A percentile compares a stretch with the other conserved stretches of the same genome.
Conservation (phyloP, 2,888 invertebrate species). For the Andrena bicolor region DNA sequence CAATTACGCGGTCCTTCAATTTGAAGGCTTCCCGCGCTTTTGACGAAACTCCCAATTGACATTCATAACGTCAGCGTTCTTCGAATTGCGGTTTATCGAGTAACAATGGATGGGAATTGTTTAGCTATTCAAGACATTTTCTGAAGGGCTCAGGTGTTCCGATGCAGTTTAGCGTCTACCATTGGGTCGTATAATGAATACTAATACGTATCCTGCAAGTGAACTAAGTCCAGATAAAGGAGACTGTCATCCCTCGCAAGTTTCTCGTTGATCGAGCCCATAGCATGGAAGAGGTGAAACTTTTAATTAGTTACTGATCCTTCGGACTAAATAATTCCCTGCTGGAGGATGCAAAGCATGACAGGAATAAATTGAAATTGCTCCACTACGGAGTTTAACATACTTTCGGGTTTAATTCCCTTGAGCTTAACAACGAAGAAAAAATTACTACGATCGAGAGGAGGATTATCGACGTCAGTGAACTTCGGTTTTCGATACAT, state of each 20-base stretch:
- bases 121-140: slow-evolving; percentile 44
- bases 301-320: slow-evolving; percentile 80
- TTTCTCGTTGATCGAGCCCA: slow-evolving; percentile 55
- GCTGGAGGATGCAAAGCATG: slow-evolving; percentile 49
- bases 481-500: not conserved
- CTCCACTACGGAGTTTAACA: slow-evolving; percentile 32
- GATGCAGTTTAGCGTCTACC: slow-evolving; percentile 41
- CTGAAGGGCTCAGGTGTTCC: slow-evolving; percentile 42
- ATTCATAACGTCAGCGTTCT: not conserved
- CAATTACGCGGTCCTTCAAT: not conserved
- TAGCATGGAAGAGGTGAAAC: slow-evolving; percentile 64
- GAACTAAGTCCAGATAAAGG: slow-evolving; percentile 61
- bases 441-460: slow-evolving; percentile 29
- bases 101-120: slow-evolving; percentile 33
- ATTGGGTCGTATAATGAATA: slow-evolving; percentile 65
- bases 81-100: slow-evolving; percentile 28
- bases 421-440: slow-evolving; percentile 22
- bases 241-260: slow-evolving; percentile 54
- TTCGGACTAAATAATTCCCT: slow-evolving; percentile 61
- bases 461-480: slow-evolving; percentile 11
- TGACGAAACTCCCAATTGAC: not conserved
- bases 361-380: slow-evolving; percentile 70
- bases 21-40: not conserved
- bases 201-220: slow-evolving; percentile 47
- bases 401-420: slow-evolving; percentile 40